Base-by-base conservation (phyloP, 2,797 vertebrate genomes). In the Myotis myotis region DNA sequence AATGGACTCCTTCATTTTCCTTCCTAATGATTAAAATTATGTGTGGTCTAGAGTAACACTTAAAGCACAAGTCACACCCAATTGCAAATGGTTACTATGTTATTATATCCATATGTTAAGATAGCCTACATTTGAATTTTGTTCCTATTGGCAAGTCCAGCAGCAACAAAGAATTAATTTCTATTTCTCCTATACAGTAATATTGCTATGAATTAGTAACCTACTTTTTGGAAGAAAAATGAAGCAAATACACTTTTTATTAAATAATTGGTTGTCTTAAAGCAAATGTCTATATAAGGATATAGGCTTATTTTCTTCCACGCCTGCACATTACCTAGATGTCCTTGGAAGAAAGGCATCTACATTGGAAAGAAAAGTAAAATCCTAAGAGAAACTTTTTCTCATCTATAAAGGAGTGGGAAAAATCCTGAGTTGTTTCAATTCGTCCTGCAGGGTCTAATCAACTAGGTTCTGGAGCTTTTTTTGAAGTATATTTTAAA, bases 401-500 rank as follows among this genome's bases (percentile, higher is more conserved):
- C 23, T 55, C 19, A 79, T n/a, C 30, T 9, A 60, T 22, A 87
- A 92, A 64, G 79, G 4, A 71, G 10, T 64, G 64, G 25, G 6
- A 49, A 94, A 91, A 91, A 92, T 90, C 19, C 23, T 75, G 38
- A 87, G 30, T 88, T 83, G 75, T 89, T 91, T 96, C 79, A 71
- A 90, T 30, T 87, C 8, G 38, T 86, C 68, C 36, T 51, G 1
- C 8, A 89, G 49, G 41, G 13, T 76, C 9, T 51, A 76, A 64
- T 89, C 36, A 62, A 33, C 23, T 68, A 28, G 53, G 19, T 85
- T 79, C 12, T n/a, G 47, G 16, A 66, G 25, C 4, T 75, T 93
- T 93, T 94, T 96, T 38, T 71, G 19, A 92, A 95, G 75, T 53
- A 47, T 33, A 68, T 53, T 92, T 88, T 53, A 90, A 90, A 84